Evolutionary conservation across 2,888 invertebrate species (phyloP).

Genomic region (Cerastoderma edule): DNA sequence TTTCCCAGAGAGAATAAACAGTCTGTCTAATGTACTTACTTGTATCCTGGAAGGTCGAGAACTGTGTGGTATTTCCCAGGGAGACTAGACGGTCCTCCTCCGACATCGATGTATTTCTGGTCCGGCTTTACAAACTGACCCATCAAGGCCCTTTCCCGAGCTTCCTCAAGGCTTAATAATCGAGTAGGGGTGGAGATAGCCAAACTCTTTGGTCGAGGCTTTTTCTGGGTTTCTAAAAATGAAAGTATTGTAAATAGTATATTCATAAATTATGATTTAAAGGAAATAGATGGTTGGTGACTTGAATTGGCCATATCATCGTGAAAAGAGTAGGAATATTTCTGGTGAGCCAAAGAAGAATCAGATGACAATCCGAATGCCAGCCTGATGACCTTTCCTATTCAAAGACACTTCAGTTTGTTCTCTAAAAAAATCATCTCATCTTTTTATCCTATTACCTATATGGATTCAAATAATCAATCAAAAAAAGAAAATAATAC

Average conservation of each 20-base stretch:
- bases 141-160: constrained; percentile 88
- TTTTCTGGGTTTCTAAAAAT: constrained; percentile 72
- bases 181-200: constrained; percentile 96
- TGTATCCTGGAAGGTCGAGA: constrained; percentile 90
- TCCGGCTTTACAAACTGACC: constrained; percentile 64
- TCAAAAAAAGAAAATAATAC: no score
- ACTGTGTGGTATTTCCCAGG: constrained; percentile 95
- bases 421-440: no score
- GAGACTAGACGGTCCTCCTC: constrained; percentile 90
- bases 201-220: constrained; percentile 93
- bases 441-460: no score
- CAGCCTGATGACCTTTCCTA: no score
- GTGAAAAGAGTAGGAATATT: not conserved
- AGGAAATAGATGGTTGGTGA: no score
- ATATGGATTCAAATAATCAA: no score
- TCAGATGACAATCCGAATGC: no score
- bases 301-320: not conserved
- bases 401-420: no score
- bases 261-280: no score
- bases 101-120: constrained; percentile 82
- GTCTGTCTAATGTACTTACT: constrained; percentile 57
- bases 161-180: constrained; percentile 94
- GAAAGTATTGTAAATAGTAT: no score
- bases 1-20: no score
- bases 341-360: no score